phyloP scores from a whole-genome alignment of 2,888 invertebrate genomes.

The Rhagonycha fulva region DNA sequence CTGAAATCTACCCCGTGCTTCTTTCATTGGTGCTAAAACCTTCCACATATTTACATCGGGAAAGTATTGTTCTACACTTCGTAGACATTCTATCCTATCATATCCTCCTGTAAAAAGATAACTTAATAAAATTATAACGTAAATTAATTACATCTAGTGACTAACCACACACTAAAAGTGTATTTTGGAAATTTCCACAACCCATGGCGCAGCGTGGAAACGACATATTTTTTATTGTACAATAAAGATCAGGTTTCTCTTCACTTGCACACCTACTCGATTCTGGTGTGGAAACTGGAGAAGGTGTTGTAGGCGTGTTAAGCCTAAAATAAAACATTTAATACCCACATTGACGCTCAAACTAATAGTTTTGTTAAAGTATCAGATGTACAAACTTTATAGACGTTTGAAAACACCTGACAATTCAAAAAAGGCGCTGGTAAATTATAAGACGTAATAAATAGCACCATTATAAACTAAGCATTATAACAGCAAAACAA shows the following conservation, averaged over 20 bases:
- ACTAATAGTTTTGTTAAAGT: no score
- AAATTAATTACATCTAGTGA: background rate
- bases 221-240: slow-evolving; percentile 64
- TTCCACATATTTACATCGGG: slow-evolving; percentile 73
- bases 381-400: no score
- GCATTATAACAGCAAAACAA: no score
- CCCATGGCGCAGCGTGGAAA: slow-evolving; percentile 77
- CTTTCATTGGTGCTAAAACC: slow-evolving; percentile 70
- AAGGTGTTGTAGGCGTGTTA: slow-evolving; percentile 54
- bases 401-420: no score
- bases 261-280: slow-evolving; percentile 52
- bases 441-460: no score
- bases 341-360: background rate
- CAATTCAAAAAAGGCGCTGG: no score
- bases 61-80: slow-evolving; percentile 75
- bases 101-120: slow-evolving; percentile 65
- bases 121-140: background rate
- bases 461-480: no score
- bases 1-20: slow-evolving; percentile 78
- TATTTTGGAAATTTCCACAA: slow-evolving; percentile 69
- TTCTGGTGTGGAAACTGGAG: slow-evolving; percentile 52
- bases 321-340: slow-evolving; percentile 40
- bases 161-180: slow-evolving; percentile 78
- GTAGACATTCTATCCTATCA: slow-evolving; percentile 82
- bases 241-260: slow-evolving; percentile 62